Percentiles rank a stretch among this genome's conserved stretches.
Evolutionary conservation across 1,140 invertebrate species (phyloP).

Genomic region (Plodia interpunctella): DNA sequence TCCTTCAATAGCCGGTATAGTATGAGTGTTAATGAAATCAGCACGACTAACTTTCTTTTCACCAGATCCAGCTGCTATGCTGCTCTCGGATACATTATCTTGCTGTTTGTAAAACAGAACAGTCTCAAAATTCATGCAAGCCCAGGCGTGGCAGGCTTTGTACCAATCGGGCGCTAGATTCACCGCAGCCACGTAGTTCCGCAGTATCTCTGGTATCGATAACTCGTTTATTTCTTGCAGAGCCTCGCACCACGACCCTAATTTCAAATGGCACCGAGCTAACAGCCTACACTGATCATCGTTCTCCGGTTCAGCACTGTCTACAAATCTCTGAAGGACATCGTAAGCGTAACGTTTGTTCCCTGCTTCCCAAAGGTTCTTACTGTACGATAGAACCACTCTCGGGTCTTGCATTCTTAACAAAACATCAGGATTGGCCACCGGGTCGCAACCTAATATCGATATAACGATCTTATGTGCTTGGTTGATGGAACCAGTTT

Average conservation of each 20-base stretch:
- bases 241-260: conserved; percentile 94
- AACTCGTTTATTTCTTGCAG: conserved; percentile 88
- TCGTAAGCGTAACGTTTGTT: conserved; percentile 86
- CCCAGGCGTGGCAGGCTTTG: conserved; percentile 98
- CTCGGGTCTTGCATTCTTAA: conserved; percentile 86
- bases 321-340: conserved; percentile 88
- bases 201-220: conserved; percentile 89
- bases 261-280: conserved; percentile 91
- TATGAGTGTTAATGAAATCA: conserved; percentile 87
- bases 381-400: conserved; percentile 95
- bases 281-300: conserved; percentile 83
- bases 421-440: conserved; percentile 79
- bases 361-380: conserved; percentile 94
- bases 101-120: conserved; percentile 93
- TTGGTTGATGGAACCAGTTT: conserved; percentile 90
- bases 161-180: conserved; percentile 93
- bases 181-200: conserved; percentile 92
- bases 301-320: conserved; percentile 81
- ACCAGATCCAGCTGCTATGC: conserved; percentile 44
- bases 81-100: conserved; percentile 52
- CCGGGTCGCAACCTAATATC: conserved; percentile 90
- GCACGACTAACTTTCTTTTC: conserved; percentile 56
- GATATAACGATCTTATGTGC: conserved; percentile 94
- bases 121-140: conserved; percentile 98
- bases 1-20: conserved; percentile 96